Base-by-base conservation (phyloP, 2,797 vertebrate genomes). In the Syngnathus rostellatus region DNA sequence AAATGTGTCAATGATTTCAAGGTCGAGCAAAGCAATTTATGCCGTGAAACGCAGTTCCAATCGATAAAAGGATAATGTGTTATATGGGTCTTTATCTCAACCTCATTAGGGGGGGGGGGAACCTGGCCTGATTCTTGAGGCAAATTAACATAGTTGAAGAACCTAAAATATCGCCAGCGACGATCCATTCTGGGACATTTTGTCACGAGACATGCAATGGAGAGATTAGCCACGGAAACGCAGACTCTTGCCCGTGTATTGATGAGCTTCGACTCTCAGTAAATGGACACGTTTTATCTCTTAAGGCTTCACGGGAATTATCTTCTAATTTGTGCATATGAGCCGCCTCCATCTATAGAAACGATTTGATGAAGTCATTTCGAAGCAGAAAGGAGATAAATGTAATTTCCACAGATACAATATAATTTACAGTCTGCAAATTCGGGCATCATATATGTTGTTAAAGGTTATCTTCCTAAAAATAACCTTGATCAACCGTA, bases 61-160 rank as follows among this genome's bases (percentile, higher is more conserved):
- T 86, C 83, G 81, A 86, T 88, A 82, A 83, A 69, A 68, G 77
- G 78, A 86, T 82, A 84, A 85, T 76, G 71, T 70, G 72, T 78
- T 85, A 82, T 84, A 72, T 79, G 73, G 78, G 86, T 81, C 84
- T 87, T 84, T 76, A 79, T 81, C 77, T 73, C 74, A 76, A 72
- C 75, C 86, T 88, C 79, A 83, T 88, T 89, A 87, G 78, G 72
- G 73, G 82, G 80, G 68, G 76, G 82, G 74, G 81, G 50, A 85
- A 74, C 46, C 68, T 88, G 89, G 80, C 87, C 86, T 85, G 81
- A 83, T 88, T 90, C 86, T 87, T 77, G 81, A 83, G 85, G 87
- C 88, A 81, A 85, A 88, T 87, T 84, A 88, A 83, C 77, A 79
- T 70, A 68, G 81, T 46, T 16, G 68, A 83, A 67, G 76, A 78